These are phyloP conservation scores for Pseudomugil gertrudae DNA, from an alignment of 2,797 vertebrate genomes.

Conservation along the genomic window DNA sequence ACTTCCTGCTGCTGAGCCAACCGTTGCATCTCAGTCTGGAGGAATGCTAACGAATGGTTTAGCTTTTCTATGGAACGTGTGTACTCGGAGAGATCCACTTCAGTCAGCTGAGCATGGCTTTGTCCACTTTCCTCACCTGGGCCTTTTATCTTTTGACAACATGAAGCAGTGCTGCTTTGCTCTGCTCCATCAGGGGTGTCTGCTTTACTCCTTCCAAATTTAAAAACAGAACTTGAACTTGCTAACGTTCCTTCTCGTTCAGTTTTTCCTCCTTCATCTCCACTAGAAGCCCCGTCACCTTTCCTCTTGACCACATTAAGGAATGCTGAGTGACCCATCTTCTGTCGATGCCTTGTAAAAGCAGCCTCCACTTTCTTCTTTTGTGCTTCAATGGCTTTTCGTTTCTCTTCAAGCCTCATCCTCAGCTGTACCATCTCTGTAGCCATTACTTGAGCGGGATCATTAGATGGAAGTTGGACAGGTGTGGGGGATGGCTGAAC, in stretches of 20 bases:
- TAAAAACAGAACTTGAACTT: slow-evolving; percentile 56
- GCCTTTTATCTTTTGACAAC: slow-evolving; percentile 85
- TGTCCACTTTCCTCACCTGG: slow-evolving; percentile 73
- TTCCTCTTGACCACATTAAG: slow-evolving; percentile 95
- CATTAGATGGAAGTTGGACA: slow-evolving; percentile 79
- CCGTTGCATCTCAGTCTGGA: slow-evolving; percentile 97
- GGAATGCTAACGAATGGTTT: slow-evolving; percentile 91
- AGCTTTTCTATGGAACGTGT: slow-evolving; percentile 96
- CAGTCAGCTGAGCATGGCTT: slow-evolving; percentile 69
- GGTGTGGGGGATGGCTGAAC: slow-evolving; percentile 42
- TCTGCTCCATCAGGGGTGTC: slow-evolving; percentile 85
- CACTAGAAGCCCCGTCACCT: slow-evolving; percentile 86
- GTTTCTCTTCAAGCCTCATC: slow-evolving; percentile 97
- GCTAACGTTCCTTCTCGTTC: slow-evolving; percentile 78
- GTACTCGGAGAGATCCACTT: slow-evolving; percentile 92
- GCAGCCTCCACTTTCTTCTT: slow-evolving; percentile 98
- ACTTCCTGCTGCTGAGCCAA: slow-evolving; percentile 96
- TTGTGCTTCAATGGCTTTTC: slow-evolving; percentile 97
- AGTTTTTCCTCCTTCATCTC: slow-evolving; percentile 81
- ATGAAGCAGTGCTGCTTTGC: slow-evolving; percentile 66
- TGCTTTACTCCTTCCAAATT: slow-evolving; percentile 83
- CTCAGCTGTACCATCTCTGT: slow-evolving; percentile 96
- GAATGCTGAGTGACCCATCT: slow-evolving; percentile 95
- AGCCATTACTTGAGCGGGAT: slow-evolving; percentile 93
- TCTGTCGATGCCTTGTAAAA: slow-evolving; percentile 92